Conservation (phyloP, 2,113 vertebrate genomes). For the Lasiurus cinereus region DNA sequence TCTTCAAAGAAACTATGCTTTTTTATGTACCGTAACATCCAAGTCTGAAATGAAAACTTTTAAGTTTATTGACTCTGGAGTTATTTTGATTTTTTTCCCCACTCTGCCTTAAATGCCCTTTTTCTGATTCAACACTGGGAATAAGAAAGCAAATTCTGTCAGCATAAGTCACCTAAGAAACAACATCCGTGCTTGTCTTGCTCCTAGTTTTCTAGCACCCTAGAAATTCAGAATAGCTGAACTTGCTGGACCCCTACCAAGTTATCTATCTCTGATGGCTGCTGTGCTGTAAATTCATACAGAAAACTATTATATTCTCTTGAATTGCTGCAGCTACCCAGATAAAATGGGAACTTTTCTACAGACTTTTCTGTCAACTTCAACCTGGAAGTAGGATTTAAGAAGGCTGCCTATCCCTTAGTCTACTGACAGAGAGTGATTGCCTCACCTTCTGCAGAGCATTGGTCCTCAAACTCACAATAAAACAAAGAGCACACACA, state of each 20-base stretch:
- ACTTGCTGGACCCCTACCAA: slow-evolving; percentile 72
- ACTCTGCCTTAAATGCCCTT: background rate
- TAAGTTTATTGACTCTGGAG: slow-evolving; percentile 62
- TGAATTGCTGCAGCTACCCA: slow-evolving; percentile 75
- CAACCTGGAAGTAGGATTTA: slow-evolving; percentile 82
- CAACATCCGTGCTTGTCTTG: slow-evolving; percentile 78
- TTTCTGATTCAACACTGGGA: slow-evolving; percentile 66
- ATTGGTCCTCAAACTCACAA: background rate
- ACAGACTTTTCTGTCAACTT: slow-evolving; percentile 80
- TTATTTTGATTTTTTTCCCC: slow-evolving; percentile 13
- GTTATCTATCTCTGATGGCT: slow-evolving; percentile 63
- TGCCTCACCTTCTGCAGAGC: slow-evolving; percentile 65
- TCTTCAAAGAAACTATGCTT: slow-evolving; percentile 43
- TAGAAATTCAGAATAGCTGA: slow-evolving; percentile 72
- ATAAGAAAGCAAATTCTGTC: slow-evolving; percentile 72
- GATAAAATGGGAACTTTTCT: slow-evolving; percentile 83
- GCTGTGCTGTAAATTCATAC: slow-evolving; percentile 81
- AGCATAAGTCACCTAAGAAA: slow-evolving; percentile 78
- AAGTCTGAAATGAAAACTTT: slow-evolving; percentile 70
- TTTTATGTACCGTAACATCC: background rate
- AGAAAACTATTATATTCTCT: slow-evolving; percentile 78
- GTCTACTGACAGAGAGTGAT: slow-evolving; percentile 64
- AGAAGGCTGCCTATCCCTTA: slow-evolving; percentile 71
- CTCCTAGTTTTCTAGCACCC: slow-evolving; percentile 66
- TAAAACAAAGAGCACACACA: slow-evolving; percentile 65